A percentile compares a stretch with the other conserved stretches of the same genome.
Conservation (phyloP, 2,113 vertebrate species). For the Phaethornis superciliosus region DNA sequence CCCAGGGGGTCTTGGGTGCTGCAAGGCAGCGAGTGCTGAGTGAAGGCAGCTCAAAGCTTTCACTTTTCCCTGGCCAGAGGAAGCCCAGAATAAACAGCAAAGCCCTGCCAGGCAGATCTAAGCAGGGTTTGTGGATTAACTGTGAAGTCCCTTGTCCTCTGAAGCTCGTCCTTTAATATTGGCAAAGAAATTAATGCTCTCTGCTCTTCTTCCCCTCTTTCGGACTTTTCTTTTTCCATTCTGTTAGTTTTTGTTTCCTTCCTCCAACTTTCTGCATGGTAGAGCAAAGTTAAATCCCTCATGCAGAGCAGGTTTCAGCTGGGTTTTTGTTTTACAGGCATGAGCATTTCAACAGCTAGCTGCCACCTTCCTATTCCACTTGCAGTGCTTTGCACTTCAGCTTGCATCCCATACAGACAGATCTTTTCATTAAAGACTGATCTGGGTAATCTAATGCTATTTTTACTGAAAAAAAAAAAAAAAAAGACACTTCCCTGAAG, state of each 20-base stretch:
- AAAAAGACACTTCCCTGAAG: background rate
- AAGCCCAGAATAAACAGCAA: background rate
- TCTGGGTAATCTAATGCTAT: background rate
- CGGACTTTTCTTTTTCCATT: background rate
- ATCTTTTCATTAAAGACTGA: background rate
- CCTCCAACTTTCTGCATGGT: background rate
- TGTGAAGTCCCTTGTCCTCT: background rate
- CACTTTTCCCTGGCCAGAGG: background rate
- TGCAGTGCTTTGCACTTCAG: background rate
- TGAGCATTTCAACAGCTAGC: background rate
- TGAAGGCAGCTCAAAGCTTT: background rate
- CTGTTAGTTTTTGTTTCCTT: background rate
- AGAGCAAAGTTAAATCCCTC: background rate
- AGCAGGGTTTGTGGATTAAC: constrained; percentile 6
- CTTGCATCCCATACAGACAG: background rate
- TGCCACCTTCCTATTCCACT: rapidly evolving
- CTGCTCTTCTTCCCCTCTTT: rapidly evolving
- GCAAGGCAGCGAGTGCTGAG: background rate
- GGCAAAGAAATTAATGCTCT: background rate
- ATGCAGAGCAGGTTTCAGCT: background rate
- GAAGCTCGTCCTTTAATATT: background rate
- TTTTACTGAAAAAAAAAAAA: background rate
- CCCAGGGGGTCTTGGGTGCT: rapidly evolving
- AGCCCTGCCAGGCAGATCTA: background rate
- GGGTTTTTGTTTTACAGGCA: background rate